Evolutionary conservation across 1,140 invertebrate species (phyloP).

Genomic region (Drosophila eugracilis): DNA sequence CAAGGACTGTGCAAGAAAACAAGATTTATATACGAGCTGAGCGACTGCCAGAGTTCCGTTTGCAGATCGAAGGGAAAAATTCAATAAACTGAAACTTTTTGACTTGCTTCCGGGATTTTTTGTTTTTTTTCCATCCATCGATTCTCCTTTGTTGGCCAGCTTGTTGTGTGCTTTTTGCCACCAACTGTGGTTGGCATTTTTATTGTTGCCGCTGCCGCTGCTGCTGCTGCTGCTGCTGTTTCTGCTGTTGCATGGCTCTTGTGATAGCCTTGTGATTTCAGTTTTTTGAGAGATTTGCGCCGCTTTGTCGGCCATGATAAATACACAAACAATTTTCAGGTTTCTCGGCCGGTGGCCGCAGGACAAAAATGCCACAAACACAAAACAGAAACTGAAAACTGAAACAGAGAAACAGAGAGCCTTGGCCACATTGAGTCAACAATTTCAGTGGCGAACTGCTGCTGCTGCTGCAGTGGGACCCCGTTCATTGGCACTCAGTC

Average conservation of each 20-base stretch:
- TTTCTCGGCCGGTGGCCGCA: constrained; percentile 73
- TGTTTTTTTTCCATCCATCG: constrained; percentile 8
- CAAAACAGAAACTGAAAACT: too few species aligned
- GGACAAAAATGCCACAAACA: constrained; percentile 66
- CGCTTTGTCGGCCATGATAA: constrained; percentile 81
- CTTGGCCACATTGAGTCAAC: constrained; percentile 65
- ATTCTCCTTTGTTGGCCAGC: constrained; percentile 43
- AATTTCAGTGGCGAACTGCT: constrained; percentile 28
- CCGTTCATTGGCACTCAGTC: constrained; percentile 68
- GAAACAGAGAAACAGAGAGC: constrained; percentile 26
- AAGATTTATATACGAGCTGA: constrained; percentile 45
- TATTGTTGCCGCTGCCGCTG: constrained; percentile 52
- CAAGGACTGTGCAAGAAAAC: constrained; percentile 39
- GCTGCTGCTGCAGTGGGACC: constrained; percentile 10
- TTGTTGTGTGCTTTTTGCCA: constrained; percentile 59
- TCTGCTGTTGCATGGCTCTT: constrained; percentile 36
- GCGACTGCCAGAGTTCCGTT: constrained; percentile 33
- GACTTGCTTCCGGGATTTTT: constrained; percentile 49
- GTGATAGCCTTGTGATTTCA: constrained; percentile 80
- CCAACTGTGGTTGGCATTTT: constrained; percentile 79
- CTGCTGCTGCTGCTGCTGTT: constrained; percentile 20
- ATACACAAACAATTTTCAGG: constrained; percentile 78
- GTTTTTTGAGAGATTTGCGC: constrained; percentile 66
- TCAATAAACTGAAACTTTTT: constrained; percentile 73
- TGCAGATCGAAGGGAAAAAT: constrained; percentile 70